A percentile compares a stretch with the other conserved stretches of the same genome.
These are phyloP conservation scores for Platanista minor DNA, from an alignment of 2,113 vertebrate species.

Conservation along the genomic window DNA sequence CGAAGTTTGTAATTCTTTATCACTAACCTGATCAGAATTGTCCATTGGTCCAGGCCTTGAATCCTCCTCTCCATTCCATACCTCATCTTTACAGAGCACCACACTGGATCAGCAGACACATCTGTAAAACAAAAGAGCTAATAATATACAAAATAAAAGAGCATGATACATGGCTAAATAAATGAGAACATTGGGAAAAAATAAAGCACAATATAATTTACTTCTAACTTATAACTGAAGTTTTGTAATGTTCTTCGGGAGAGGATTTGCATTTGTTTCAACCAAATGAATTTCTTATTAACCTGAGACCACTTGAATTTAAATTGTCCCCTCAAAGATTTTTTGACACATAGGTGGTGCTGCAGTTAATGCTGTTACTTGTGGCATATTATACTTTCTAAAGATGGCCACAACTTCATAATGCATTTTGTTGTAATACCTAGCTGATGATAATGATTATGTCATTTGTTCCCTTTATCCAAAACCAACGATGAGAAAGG, in stretches of 20 bases:
- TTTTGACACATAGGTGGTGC: background rate
- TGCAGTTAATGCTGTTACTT: background rate
- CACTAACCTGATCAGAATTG: background rate
- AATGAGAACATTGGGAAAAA: background rate
- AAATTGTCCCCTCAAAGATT: background rate
- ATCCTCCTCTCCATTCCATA: background rate
- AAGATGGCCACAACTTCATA: background rate
- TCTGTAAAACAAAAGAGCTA: background rate
- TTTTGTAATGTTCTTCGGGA: background rate
- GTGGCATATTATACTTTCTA: background rate
- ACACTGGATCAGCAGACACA: background rate
- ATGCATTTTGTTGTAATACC: background rate
- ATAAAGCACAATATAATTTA: background rate
- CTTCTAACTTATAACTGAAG: background rate
- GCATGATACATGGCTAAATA: background rate
- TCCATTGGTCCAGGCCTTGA: background rate
- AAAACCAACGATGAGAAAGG: background rate
- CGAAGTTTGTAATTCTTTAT: background rate
- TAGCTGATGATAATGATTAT: background rate
- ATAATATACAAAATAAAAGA: background rate
- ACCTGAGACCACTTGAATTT: background rate
- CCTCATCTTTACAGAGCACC: background rate
- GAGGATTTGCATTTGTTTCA: background rate
- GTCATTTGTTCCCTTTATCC: background rate
- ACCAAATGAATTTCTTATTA: background rate